A percentile compares a stretch with the other conserved stretches of the same genome.
Evolutionary conservation across 2,797 vertebrate species (phyloP).

Genomic region (Myotis findleyi): DNA sequence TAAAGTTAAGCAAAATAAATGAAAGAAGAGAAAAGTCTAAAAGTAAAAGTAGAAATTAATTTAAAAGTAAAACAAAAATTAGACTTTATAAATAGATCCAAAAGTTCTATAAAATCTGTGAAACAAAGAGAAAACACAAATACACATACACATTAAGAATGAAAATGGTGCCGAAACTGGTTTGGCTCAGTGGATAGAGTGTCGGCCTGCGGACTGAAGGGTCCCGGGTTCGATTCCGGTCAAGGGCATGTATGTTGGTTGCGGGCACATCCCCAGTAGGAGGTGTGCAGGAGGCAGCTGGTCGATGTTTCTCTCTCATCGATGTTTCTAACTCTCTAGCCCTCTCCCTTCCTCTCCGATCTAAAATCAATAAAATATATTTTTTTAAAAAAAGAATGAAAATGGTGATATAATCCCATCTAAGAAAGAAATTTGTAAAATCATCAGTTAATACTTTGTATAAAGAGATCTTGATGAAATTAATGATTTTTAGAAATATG

Average conservation of each 20-base stretch:
- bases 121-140: background rate
- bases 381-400: background rate
- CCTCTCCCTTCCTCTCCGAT: too few species aligned
- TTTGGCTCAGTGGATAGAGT: too few species aligned
- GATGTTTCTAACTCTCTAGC: too few species aligned
- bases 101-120: background rate
- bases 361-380: too few species aligned
- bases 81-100: constrained; percentile 5
- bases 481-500: constrained; percentile 1
- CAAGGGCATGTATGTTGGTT: too few species aligned
- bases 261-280: too few species aligned
- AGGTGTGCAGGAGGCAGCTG: too few species aligned
- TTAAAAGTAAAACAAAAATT: constrained; percentile 34
- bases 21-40: background rate
- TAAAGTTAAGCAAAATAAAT: background rate
- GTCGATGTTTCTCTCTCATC: too few species aligned
- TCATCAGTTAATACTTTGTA: background rate
- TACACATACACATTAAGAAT: background rate
- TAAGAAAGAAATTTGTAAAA: background rate
- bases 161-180: background rate
- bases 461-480: background rate
- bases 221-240: too few species aligned
- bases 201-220: too few species aligned
- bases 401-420: background rate
- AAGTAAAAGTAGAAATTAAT: background rate